phyloP scores from a whole-genome alignment of 1,140 invertebrate genomes.

The Cydia fagiglandana region DNA sequence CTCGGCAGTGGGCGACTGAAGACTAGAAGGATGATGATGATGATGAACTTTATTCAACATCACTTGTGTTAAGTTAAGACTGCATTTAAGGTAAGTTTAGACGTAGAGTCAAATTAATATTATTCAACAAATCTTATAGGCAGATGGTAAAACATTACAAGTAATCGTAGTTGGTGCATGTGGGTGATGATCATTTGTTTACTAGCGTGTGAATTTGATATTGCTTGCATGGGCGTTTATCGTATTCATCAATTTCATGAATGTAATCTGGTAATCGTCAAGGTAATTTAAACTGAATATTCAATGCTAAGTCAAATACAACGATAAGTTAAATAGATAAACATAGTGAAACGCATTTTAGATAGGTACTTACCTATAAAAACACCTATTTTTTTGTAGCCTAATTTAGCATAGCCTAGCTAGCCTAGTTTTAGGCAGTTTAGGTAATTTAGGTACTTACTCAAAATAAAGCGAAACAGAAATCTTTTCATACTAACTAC shows the following conservation, averaged over 20 bases:
- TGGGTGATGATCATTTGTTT: conserved; percentile 31
- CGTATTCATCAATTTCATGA: conserved; percentile 7
- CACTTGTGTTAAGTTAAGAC: too few relatives aligned
- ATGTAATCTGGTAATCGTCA: not conserved
- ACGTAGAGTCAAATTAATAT: too few relatives aligned
- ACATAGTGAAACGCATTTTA: not conserved
- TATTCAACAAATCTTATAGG: not conserved
- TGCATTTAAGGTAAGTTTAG: too few relatives aligned
- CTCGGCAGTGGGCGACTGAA: too few relatives aligned
- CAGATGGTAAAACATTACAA: conserved; percentile 6
- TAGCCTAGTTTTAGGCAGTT: too few relatives aligned
- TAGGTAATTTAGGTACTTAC: too few relatives aligned
- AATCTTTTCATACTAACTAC: not conserved
- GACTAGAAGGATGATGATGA: too few relatives aligned
- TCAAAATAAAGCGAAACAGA: not conserved
- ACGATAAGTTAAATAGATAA: not conserved
- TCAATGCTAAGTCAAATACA: not conserved
- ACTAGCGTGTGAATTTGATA: conserved; percentile 28
- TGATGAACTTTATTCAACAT: too few relatives aligned
- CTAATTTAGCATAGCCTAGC: too few relatives aligned
- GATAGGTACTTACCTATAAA: too few relatives aligned
- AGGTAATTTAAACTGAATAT: not conserved
- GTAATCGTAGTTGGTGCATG: not conserved
- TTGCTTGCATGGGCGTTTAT: conserved; percentile 3
- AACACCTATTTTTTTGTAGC: too few relatives aligned